These are phyloP conservation scores for Clarias batrachus DNA, from an alignment of 2,113 vertebrate species.

Conservation along the genomic window DNA sequence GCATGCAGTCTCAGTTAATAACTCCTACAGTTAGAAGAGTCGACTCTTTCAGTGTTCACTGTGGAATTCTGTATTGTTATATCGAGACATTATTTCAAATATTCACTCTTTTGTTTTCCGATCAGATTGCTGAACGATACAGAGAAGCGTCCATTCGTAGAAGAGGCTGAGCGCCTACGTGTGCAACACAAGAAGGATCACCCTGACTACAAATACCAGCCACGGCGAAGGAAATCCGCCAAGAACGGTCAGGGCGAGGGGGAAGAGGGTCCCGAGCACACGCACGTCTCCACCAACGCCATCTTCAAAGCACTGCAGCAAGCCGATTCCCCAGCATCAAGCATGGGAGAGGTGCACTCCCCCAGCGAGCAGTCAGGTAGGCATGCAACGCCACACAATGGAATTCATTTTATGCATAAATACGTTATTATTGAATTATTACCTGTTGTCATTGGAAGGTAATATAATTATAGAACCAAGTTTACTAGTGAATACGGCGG, in stretches of 20 bases:
- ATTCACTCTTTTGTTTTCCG: background rate
- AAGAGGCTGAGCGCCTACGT: constrained; percentile 92
- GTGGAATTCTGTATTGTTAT: background rate
- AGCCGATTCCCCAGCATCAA: constrained; percentile 91
- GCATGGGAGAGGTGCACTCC: constrained; percentile 95
- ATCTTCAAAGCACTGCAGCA: constrained; percentile 98
- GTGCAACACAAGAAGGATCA: constrained; percentile 98
- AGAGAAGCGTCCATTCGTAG: constrained; percentile 94
- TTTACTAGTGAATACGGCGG: background rate
- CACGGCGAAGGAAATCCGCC: constrained; percentile 88
- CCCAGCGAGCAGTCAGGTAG: constrained; percentile 92
- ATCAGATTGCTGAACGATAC: constrained; percentile 87
- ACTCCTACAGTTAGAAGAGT: background rate
- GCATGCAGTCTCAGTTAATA: background rate
- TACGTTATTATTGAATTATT: background rate
- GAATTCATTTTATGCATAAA: background rate
- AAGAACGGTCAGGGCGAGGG: constrained; percentile 90
- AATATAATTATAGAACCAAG: background rate
- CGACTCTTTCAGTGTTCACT: no score
- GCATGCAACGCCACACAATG: background rate
- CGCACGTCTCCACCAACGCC: constrained; percentile 91
- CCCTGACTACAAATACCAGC: constrained; percentile 98
- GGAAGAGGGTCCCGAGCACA: constrained; percentile 87
- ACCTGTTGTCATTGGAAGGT: background rate
- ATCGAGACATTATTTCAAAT: background rate